Evolutionary conservation across 2,888 invertebrate species (phyloP).

Genomic region (Scelioninae gen. 2): DNA sequence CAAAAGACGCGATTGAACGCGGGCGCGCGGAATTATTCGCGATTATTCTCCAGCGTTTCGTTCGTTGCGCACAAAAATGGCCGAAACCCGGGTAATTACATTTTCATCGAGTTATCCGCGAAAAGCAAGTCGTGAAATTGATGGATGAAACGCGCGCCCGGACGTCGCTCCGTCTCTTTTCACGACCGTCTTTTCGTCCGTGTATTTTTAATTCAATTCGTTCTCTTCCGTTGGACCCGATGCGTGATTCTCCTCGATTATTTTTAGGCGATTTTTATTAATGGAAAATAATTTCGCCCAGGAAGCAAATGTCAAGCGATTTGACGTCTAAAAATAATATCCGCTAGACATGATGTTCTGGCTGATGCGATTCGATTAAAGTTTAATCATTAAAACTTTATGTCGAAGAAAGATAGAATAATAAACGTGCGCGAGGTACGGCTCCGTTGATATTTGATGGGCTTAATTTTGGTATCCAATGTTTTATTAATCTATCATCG

Average conservation of each 20-base stretch:
- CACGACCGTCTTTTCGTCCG: no score
- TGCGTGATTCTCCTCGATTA: constrained; percentile 33
- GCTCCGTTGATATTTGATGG: constrained; percentile 22
- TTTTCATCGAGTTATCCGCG: constrained; percentile 55
- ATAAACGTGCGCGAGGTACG: constrained; percentile 10
- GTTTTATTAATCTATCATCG: constrained; percentile 21
- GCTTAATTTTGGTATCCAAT: constrained; percentile 25
- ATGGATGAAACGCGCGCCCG: constrained; percentile 39
- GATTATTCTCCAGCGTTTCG: constrained; percentile 45
- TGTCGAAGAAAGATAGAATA: constrained; percentile 12
- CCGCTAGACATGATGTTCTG: not conserved
- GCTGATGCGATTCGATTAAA: constrained; percentile 20
- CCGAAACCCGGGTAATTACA: constrained; percentile 50
- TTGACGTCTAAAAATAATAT: constrained; percentile 9
- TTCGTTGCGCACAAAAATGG: constrained; percentile 58
- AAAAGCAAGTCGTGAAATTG: constrained; percentile 55
- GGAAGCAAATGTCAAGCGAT: constrained; percentile 4
- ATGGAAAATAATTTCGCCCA: constrained; percentile 6
- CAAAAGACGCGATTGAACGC: constrained; percentile 12
- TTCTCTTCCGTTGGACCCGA: not conserved
- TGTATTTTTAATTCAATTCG: no score
- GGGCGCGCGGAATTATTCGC: constrained; percentile 50
- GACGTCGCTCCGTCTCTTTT: not conserved
- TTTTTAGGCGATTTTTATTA: constrained; percentile 7
- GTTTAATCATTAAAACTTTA: constrained; percentile 15